Evolutionary conservation across 2,113 vertebrate species (phyloP).

Genomic region (Zosterops pallidus): DNA sequence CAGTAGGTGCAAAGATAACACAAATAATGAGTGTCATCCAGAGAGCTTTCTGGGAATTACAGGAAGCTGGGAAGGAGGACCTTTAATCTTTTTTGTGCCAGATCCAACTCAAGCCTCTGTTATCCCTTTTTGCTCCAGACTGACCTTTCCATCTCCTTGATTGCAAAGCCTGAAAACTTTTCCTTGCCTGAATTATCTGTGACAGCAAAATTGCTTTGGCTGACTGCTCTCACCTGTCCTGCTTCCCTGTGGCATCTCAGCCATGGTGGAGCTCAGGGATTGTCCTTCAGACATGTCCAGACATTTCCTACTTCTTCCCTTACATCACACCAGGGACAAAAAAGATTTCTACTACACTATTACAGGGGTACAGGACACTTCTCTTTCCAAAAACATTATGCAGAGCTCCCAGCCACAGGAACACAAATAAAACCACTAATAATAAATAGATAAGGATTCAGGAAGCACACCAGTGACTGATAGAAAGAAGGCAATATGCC

Average conservation of each 20-base stretch:
- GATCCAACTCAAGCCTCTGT: not conserved
- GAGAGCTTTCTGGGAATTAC: constrained; percentile 1
- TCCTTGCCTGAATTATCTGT: not conserved
- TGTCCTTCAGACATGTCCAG: not conserved
- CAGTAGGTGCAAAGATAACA: constrained; percentile 16
- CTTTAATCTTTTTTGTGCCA: not conserved
- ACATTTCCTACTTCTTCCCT: not conserved
- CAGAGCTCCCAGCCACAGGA: not conserved
- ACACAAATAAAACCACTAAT: not conserved
- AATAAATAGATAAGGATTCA: not conserved
- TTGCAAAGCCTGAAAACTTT: not conserved
- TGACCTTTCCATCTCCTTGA: constrained; percentile 3
- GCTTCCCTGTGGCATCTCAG: not conserved
- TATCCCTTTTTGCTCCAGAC: not conserved
- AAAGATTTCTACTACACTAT: not conserved
- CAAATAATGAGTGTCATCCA: not conserved
- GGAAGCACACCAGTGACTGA: not conserved
- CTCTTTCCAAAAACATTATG: not conserved
- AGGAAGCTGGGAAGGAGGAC: not conserved
- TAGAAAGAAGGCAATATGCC: not conserved
- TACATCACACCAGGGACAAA: not conserved
- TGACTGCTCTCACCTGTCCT: not conserved
- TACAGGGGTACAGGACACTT: not conserved
- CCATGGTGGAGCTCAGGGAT: not conserved
- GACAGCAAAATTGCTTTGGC: not conserved